Percentiles rank a stretch among this genome's conserved stretches.
These are phyloP conservation scores for Apotomis betuletana DNA, from an alignment of 2,888 invertebrate genomes.

Conservation along the genomic window DNA sequence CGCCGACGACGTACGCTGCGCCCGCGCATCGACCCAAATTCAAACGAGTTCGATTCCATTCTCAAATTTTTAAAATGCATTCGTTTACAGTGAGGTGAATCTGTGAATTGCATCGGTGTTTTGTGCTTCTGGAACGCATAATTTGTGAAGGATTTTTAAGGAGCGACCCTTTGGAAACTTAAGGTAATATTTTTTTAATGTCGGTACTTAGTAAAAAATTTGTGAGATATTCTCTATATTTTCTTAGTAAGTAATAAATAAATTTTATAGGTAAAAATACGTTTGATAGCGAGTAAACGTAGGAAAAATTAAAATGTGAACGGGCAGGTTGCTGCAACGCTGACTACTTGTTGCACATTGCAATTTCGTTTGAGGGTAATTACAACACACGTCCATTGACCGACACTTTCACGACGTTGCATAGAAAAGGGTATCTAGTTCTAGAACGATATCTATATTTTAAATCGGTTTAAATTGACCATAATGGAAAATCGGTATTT, in stretches of 20 bases:
- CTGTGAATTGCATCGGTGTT: constrained; percentile 53
- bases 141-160: constrained; percentile 64
- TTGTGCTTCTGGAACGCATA: constrained; percentile 51
- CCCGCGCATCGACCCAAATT: constrained; percentile 58
- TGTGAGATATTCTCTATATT: too few relatives aligned
- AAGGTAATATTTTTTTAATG: constrained; percentile 61
- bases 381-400: constrained; percentile 68
- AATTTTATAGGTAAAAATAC: not conserved
- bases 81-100: constrained; percentile 74
- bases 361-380: constrained; percentile 60
- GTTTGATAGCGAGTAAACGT: not conserved
- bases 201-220: constrained; percentile 31
- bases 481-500: constrained; percentile 33
- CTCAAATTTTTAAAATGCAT: constrained; percentile 70
- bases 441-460: constrained; percentile 31
- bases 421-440: constrained; percentile 38
- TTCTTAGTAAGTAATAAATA: not conserved
- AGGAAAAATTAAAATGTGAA: constrained; percentile 22
- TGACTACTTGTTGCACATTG: constrained; percentile 64
- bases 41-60: constrained; percentile 53
- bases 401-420: constrained; percentile 62
- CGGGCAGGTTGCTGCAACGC: constrained; percentile 54
- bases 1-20: constrained; percentile 66
- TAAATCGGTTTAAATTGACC: constrained; percentile 24
- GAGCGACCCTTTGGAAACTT: constrained; percentile 60